phyloP scores from a whole-genome alignment of 2,888 invertebrate genomes.

The Syritta pipiens region DNA sequence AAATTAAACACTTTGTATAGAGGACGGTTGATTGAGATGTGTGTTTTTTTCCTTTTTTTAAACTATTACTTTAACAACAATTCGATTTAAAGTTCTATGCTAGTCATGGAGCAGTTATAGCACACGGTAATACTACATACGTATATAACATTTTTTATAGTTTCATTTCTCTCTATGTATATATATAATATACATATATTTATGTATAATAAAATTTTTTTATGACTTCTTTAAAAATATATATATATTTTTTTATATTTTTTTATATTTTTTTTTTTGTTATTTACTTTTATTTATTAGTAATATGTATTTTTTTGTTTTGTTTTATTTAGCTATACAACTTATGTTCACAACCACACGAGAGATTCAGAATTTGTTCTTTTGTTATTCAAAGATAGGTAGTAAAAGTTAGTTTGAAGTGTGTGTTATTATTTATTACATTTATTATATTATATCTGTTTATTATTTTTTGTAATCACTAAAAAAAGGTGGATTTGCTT shows the following conservation, averaged over 20 bases:
- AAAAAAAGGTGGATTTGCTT: slow-evolving; percentile 67
- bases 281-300: slow-evolving; percentile 49
- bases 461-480: slow-evolving; percentile 42
- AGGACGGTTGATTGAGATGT: slow-evolving; percentile 71
- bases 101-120: slow-evolving; percentile 68
- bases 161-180: slow-evolving; percentile 59
- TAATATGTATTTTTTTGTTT: slow-evolving; percentile 60
- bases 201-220: slow-evolving; percentile 68
- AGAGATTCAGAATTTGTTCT: slow-evolving; percentile 70
- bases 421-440: slow-evolving; percentile 45
- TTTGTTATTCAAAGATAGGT: slow-evolving; percentile 62
- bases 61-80: slow-evolving; percentile 62
- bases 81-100: slow-evolving; percentile 66
- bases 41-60: slow-evolving; percentile 40
- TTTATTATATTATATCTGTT: slow-evolving; percentile 51
- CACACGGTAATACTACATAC: slow-evolving; percentile 65
- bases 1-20: slow-evolving; percentile 71
- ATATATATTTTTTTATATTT: slow-evolving; percentile 49
- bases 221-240: slow-evolving; percentile 68
- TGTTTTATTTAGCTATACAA: slow-evolving; percentile 63
- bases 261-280: no score
- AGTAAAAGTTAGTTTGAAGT: slow-evolving; percentile 68
- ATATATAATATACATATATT: slow-evolving; percentile 62
- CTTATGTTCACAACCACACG: slow-evolving; percentile 72
- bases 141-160: slow-evolving; percentile 68